A percentile compares a stretch with the other conserved stretches of the same genome.
phyloP scores from a whole-genome alignment of 1,140 invertebrate genomes.

The Stenopsyche tienmushanensis region DNA sequence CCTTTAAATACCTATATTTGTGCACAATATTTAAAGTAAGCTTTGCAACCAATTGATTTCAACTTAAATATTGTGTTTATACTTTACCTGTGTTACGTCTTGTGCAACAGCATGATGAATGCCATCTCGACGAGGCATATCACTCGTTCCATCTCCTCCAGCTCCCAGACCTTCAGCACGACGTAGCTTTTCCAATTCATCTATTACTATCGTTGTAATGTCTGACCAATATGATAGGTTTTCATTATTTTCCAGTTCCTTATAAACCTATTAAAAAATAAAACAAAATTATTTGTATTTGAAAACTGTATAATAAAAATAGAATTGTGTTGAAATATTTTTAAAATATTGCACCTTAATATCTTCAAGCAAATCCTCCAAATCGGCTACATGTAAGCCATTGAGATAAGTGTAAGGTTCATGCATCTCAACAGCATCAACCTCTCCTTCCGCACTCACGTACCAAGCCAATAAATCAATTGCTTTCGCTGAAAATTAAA shows the following conservation, averaged over 20 bases:
- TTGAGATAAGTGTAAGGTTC: constrained; percentile 96
- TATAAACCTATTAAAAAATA: constrained; percentile 66
- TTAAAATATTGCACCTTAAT: constrained; percentile 66
- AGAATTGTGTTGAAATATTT: neutral
- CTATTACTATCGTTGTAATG: constrained; percentile 93
- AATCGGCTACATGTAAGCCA: constrained; percentile 85
- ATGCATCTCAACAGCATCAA: constrained; percentile 95
- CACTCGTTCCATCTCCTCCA: constrained; percentile 57
- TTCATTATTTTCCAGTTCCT: constrained; percentile 80
- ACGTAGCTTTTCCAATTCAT: constrained; percentile 87
- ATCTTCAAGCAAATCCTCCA: constrained; percentile 97
- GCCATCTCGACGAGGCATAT: constrained; percentile 71
- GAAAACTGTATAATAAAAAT: neutral
- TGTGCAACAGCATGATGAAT: constrained; percentile 91
- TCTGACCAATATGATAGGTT: constrained; percentile 97
- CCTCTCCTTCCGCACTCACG: constrained; percentile 88
- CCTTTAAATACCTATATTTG: constrained; percentile 91
- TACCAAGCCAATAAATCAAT: constrained; percentile 98
- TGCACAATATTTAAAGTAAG: no score
- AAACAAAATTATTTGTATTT: constrained; percentile 2
- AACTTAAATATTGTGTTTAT: no score
- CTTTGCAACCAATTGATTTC: no score
- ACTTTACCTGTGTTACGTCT: constrained; percentile 75
- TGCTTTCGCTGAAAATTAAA: constrained; percentile 76
- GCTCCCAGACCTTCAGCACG: constrained; percentile 69